A percentile compares a stretch with the other conserved stretches of the same genome.
These are phyloP conservation scores for Diarsia rubi DNA, from an alignment of 2,888 invertebrate genomes.

Conservation along the genomic window DNA sequence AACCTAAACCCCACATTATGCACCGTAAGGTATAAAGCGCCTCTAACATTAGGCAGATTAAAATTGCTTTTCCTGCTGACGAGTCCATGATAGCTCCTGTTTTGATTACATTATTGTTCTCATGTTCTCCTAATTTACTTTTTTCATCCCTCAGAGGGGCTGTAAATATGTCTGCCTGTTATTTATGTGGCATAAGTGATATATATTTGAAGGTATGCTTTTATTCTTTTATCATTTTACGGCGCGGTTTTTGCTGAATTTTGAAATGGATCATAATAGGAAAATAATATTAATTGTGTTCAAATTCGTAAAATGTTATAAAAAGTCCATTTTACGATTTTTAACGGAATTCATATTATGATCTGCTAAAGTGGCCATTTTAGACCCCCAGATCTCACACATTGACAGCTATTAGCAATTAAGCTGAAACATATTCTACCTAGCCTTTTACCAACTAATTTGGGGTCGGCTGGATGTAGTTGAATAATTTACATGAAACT, in stretches of 20 bases:
- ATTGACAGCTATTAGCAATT: background rate
- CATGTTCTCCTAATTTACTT: constrained; percentile 50
- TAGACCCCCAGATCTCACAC: too few species aligned
- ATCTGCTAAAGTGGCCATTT: too few species aligned
- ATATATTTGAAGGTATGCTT: constrained; percentile 53
- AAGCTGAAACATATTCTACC: background rate
- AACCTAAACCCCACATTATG: background rate
- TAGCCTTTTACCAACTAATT: background rate
- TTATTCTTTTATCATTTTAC: constrained; percentile 7
- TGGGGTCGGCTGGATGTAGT: too few species aligned
- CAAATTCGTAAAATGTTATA: too few species aligned
- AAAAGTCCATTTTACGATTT: too few species aligned
- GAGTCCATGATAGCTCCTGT: constrained; percentile 72
- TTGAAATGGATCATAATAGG: too few species aligned
- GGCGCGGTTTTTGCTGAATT: constrained; percentile 13
- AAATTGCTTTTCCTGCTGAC: constrained; percentile 84
- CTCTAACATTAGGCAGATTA: constrained; percentile 82
- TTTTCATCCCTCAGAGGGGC: constrained; percentile 43
- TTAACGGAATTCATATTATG: too few species aligned
- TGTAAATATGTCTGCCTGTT: constrained; percentile 47
- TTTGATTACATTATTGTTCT: constrained; percentile 76
- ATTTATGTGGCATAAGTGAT: constrained; percentile 47
- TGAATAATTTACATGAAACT: too few species aligned
- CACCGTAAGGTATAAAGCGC: constrained; percentile 36
- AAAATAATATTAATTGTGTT: too few species aligned